phyloP scores from a whole-genome alignment of 2,113 vertebrate species.

The Brevimyrus niger region DNA sequence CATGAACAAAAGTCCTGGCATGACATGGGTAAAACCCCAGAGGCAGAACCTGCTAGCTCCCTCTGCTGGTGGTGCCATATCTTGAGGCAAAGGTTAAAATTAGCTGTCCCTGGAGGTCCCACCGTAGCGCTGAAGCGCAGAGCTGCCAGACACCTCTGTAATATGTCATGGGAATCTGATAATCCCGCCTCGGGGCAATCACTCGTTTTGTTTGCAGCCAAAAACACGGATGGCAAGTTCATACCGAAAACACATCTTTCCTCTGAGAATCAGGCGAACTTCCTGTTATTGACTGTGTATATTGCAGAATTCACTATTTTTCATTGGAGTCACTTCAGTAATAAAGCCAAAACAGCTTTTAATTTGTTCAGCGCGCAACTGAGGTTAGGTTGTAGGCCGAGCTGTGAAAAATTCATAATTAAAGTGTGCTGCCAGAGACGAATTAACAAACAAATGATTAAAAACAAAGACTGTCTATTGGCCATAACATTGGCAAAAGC shows the following conservation, averaged over 20 bases:
- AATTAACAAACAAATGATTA: constrained; percentile 1
- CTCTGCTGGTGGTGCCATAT: background rate
- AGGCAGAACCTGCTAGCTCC: background rate
- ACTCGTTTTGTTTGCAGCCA: background rate
- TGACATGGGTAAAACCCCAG: background rate
- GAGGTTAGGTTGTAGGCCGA: background rate
- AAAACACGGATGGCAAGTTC: background rate
- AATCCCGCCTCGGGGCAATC: background rate
- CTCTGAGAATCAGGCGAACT: background rate
- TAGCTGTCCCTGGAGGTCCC: background rate
- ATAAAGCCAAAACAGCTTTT: background rate
- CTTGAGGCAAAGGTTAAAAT: background rate
- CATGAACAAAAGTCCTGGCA: background rate
- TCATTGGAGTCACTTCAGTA: background rate
- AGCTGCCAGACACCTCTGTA: background rate
- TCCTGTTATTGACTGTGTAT: background rate
- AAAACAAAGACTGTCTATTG: background rate
- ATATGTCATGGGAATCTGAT: background rate
- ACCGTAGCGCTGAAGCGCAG: background rate
- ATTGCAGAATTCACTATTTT: background rate
- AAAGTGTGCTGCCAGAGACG: background rate
- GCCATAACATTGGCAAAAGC: background rate
- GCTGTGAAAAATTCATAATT: constrained; percentile 5
- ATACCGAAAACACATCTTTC: background rate
- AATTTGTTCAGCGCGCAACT: background rate